Base-by-base conservation (phyloP, 2,113 vertebrate species). In the Marcusenius ussheri region DNA sequence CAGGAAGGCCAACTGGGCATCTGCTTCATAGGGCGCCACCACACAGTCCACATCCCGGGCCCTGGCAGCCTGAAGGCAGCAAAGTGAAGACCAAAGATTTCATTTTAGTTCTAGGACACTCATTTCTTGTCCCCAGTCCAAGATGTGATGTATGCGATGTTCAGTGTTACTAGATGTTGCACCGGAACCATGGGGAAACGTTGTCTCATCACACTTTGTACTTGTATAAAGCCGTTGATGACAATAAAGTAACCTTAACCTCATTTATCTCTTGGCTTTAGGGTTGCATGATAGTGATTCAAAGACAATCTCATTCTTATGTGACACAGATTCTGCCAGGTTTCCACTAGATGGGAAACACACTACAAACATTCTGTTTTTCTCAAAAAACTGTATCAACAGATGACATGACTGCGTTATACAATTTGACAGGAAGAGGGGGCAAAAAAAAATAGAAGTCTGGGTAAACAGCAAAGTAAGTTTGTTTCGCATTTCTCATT, bases 21-120 rank as follows among this genome's bases (percentile, higher is more conserved):
- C 98, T 0, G 98, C 98, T 95, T 99, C 98, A n/a, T 99, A 99
- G 0, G 98, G 98, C 53, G 98, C 98, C 91, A 99, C 98, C 2
- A 99, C 91, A 87, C 98, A 99, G 87, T 99, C 98, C 77, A 99
- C 95, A 0, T 97, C 97, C 87, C 95, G 96, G 0, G 92, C 90
- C 91, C 98, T 95, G 0, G 98, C 98, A 83, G 95, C 96, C 98
- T 99, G 92, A 84, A 0, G 90, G 6, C 17, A 89, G 49, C 42
- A 51, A 42, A 50, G 35, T 39, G 3, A 80, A 39, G 31, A 80
- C 35, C 5, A 19, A 15, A 74, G 13, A 77, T 39, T 7, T 39
- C 5, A 35, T 77, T 77, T 77, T 31, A 77, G 27, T 39, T 77
- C 70, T 77, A 31, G 31, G 31, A 7, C 70, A 77, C 15, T 74